Conservation (phyloP, 2,113 vertebrate genomes). For the Heterocephalus glaber region DNA sequence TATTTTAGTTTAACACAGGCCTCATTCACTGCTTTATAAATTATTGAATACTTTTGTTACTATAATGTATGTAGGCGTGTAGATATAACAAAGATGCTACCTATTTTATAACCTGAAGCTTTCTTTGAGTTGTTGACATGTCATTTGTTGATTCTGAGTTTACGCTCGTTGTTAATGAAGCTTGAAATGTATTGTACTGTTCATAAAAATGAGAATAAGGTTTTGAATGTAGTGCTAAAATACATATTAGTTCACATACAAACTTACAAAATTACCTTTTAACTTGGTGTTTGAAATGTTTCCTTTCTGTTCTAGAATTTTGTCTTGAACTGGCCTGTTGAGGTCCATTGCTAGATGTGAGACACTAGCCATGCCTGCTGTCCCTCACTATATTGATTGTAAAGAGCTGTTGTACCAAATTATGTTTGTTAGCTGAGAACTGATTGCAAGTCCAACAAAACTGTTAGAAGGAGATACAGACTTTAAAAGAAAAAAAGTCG, state of each 20-base stretch:
- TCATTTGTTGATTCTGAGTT: background rate
- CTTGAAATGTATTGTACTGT: slow-evolving; percentile 17
- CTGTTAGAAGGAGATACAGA: background rate
- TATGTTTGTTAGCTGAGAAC: background rate
- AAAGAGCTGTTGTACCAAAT: background rate
- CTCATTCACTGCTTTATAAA: slow-evolving; percentile 28
- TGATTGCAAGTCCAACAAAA: background rate
- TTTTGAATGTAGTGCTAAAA: background rate
- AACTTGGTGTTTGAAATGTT: background rate
- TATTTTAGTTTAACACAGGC: background rate
- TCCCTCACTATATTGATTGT: background rate
- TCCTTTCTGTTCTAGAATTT: background rate
- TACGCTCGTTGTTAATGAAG: background rate
- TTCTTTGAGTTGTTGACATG: background rate
- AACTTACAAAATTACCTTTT: background rate
- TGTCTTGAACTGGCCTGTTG: background rate
- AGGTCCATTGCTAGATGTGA: background rate
- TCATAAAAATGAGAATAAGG: background rate
- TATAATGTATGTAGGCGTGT: background rate
- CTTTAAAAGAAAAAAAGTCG: background rate
- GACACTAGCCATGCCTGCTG: background rate
- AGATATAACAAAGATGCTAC: background rate
- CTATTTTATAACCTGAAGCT: background rate
- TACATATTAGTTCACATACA: background rate
- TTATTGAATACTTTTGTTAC: background rate